Percentiles rank a stretch among this genome's conserved stretches.
These are phyloP conservation scores for Argya squamiceps DNA, from an alignment of 2,797 vertebrate genomes.

Conservation along the genomic window DNA sequence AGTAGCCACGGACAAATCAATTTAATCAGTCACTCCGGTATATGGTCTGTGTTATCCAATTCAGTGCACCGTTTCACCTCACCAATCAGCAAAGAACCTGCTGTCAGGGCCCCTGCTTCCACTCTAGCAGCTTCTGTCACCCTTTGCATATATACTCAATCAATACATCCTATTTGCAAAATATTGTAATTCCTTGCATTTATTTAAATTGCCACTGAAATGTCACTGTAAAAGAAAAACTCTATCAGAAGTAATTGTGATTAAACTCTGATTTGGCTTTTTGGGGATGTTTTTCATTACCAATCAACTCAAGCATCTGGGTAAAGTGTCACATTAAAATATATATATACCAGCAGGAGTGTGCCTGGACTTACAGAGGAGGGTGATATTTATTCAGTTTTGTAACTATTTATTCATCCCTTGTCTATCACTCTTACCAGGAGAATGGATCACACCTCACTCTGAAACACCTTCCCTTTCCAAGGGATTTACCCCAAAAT, in stretches of 20 bases:
- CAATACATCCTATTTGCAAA: not conserved
- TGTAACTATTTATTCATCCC: conserved; percentile 63
- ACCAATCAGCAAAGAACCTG: conserved; percentile 57
- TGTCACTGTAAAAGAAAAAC: not conserved
- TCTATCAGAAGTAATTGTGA: not conserved
- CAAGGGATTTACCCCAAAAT: conserved; percentile 57
- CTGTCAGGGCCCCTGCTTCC: conserved; percentile 34
- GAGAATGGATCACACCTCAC: conserved; percentile 19
- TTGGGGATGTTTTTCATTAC: conserved; percentile 9
- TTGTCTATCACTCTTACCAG: conserved; percentile 48
- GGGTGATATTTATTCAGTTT: conserved; percentile 57
- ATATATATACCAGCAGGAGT: not conserved
- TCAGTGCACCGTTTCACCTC: conserved; percentile 67
- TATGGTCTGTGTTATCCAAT: conserved; percentile 59
- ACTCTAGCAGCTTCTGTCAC: conserved; percentile 11
- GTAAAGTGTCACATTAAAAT: conserved; percentile 32
- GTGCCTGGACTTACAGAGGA: conserved; percentile 38
- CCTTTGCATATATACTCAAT: not conserved
- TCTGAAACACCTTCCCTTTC: conserved; percentile 57
- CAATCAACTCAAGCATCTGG: not conserved
- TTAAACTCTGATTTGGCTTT: not conserved
- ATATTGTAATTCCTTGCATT: not conserved
- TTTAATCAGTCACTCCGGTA: conserved; percentile 69
- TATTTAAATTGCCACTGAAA: not conserved
- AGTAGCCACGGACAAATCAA: conserved; percentile 44